phyloP scores from a whole-genome alignment of 2,113 vertebrate genomes.

The Phalacrocorax brasilianus region DNA sequence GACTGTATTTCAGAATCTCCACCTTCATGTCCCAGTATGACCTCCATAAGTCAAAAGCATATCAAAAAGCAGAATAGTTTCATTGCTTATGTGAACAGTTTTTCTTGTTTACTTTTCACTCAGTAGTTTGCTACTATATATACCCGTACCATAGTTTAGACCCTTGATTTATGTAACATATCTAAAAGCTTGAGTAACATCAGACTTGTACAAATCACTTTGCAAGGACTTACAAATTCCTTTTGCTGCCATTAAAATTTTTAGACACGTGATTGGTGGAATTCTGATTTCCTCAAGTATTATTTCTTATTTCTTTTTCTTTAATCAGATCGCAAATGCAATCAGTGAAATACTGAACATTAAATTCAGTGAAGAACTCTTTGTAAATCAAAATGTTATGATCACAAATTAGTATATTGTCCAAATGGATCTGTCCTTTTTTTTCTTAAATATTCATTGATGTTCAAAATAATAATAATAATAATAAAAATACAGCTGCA shows the following conservation, averaged over 20 bases:
- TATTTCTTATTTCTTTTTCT: not conserved
- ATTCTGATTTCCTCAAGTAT: not conserved
- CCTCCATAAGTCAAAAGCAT: not conserved
- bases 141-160: not conserved
- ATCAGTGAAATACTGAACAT: not conserved
- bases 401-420: not conserved
- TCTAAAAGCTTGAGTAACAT: not conserved
- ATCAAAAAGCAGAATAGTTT: not conserved
- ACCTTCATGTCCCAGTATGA: not conserved
- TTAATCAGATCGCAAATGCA: not conserved
- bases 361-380: not conserved
- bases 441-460: not conserved
- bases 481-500: not conserved
- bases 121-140: not conserved
- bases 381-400: not conserved
- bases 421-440: not conserved
- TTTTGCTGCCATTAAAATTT: not conserved
- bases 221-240: not conserved
- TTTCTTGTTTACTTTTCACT: not conserved
- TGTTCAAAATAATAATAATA: not conserved
- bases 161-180: not conserved
- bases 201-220: not conserved
- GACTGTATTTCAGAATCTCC: not conserved
- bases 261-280: not conserved
- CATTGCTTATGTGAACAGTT: not conserved